Base-by-base conservation (phyloP, 2,888 invertebrate genomes). In the Furcula furcula region DNA sequence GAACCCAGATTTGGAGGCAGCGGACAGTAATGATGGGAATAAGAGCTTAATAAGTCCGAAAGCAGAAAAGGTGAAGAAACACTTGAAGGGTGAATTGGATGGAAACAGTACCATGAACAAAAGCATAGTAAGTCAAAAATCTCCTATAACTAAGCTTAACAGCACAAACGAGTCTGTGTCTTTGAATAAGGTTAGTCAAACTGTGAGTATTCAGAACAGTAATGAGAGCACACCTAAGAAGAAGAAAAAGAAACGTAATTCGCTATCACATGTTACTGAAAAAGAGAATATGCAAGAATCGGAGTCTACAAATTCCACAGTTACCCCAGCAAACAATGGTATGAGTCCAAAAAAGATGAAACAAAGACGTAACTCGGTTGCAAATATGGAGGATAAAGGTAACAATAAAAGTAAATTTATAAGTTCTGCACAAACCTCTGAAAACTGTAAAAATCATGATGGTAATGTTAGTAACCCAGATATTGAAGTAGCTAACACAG, bases 1-100 rank as follows among this genome's bases (percentile, higher is more conserved):
- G 46, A 84, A 79, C 36, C 71, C 76, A 2, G 83, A 84, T 30
- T 52, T 79, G 37, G 84, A 86, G 29, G 42, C 52, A 2, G 71
- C 74, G 0, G 69, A 65, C 7, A 74, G 75, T 28, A 62, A 58
- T n/a, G 75, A 76, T 2, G 60, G 45, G 29, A 53, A 54, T 28
- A 22, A 43, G 5, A 57, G 36, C 35, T 1, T 55, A 2, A 40
- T 37, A 0, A 85, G 82, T 39, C 80, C 84, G 0, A 79, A 80
- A 39, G 78, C 77, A 6, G 77, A 85, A 7, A 87, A 86, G 57
- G 86, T 80, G 1, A 88, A 84, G 47, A 88, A 88, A 46, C 81
- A 82, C 31, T 53, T 88, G 5, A 68, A 76, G 54, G 65, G 71
- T 0, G 72, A 85, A 4, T 55, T 88, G 42, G 79, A 81, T 19